Base-by-base conservation (phyloP, 1,140 invertebrate genomes). In the Lycorma delicatula region DNA sequence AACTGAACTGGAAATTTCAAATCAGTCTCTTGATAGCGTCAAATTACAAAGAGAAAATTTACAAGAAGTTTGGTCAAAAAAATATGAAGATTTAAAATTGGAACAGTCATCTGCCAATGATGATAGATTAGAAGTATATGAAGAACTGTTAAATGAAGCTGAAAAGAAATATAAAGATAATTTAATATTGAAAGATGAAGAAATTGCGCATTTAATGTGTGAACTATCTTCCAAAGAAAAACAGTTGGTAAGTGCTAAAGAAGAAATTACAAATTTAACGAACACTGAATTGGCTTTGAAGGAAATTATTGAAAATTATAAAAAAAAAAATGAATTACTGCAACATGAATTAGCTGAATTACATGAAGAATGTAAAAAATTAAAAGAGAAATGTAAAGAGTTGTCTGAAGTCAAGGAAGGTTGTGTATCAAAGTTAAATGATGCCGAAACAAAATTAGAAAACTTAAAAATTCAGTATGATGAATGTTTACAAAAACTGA, bases 1-100 rank as follows among this genome's bases (percentile, higher is more conserved):
- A 63, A 72, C 71, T 0, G 74, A 77, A 64, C 64, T 77, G 47
- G 72, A 72, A 18, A 63, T 70, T 34, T 60, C 75, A 38, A 64
- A 13, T 41, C 41, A 38, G 27, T 41, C 23, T 47, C 29, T 31
- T 9, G 28, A 26, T 28, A 49, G 47, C 11, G 29, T 18, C 4
- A 29, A 34, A 3, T 13, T 31, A 25, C 26, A 22, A 56, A 36
- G 73, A 59, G 64, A 75, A 49, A 75, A 74, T 67, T 70, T 75
- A 63, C 72, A 77, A 46, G 71, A 73, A 48, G 69, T 69, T 34
- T 58, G 58, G 23, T 69, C 69, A 27, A 60, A 64, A 26, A 69
- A 74, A 54, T 60, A 22, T 3, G 29, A 52, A 29, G 29, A 9
- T 29, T 52, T 52, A 18, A 52, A 52, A 5, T 27, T 11, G 20